Evolutionary conservation across 2,888 invertebrate genomes (phyloP), one percentile per base, ranked within the genome.

Genomic region (Hirtodrosophila confusa): DNA sequence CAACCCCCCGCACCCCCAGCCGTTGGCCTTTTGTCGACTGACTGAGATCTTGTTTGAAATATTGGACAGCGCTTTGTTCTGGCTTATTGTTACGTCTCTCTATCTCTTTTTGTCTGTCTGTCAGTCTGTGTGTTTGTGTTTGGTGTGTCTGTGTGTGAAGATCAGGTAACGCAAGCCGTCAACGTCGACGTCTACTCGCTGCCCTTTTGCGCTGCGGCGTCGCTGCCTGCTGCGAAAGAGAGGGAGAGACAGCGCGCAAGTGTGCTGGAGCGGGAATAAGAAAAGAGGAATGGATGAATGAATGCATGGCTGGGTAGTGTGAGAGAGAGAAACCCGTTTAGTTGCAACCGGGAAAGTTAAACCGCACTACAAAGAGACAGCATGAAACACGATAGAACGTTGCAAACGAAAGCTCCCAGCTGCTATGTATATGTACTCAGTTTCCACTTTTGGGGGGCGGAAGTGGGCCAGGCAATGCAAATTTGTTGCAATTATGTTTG

Each of bases 141-240:
- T n/a, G n/a, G 23, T 56, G 37, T 41, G 40, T 54, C 39, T 48
- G 31, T 58, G 51, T 57, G 57, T 53, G 41, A 58, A 75, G 78
- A 79, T 79, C 78, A 75, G 75, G 78, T 79, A 80, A 80, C 78
- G 80, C 67, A 79, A 79, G 69, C 67, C 39, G 33, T 27, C 37
- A 27, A 9, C 44, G 27, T 27, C 44, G 39, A 50, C 61, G 49
- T 37, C 27, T 27, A 6, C 27, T 2, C 6, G 36, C 47, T 64
- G 66, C 62, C 66, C 66, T 66, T 66, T 62, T 45, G 37, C 11
- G 51, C 17, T 17, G 45, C 37, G 23, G 9, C 47, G 37, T 39
- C 39, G 36, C 40, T 39, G 33, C 29, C n/a, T 27, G 45, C 36
- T 51, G 35, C 17, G n/a, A 10, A 44, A 35, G 31, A 3, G 43